Conservation (phyloP, 2,797 vertebrate species). For the Mallotus villosus region DNA sequence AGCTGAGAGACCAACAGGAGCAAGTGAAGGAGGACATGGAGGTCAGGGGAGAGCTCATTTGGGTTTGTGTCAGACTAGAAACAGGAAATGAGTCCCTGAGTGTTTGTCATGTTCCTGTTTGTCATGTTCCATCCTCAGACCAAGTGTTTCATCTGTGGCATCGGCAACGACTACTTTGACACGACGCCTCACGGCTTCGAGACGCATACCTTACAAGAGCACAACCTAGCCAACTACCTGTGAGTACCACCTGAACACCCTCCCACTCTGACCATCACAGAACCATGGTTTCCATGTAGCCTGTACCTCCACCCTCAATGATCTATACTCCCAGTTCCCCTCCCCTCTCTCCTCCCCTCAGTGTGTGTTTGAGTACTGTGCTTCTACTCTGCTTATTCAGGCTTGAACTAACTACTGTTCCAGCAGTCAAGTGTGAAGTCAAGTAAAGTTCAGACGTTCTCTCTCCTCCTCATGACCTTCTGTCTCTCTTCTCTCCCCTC, state of each 20-base stretch:
- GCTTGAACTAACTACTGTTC: no score
- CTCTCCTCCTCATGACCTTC: background rate
- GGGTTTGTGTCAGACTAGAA: background rate
- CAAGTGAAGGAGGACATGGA: constrained; percentile 99
- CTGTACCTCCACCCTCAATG: no score
- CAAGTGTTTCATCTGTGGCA: constrained; percentile 99
- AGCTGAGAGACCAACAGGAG: constrained; percentile 97
- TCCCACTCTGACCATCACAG: background rate
- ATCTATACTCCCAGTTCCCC: no score
- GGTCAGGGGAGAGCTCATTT: constrained; percentile 67
- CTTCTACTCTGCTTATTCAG: no score
- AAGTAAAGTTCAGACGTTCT: no score
- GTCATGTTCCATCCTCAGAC: constrained; percentile 74
- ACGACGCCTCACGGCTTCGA: constrained; percentile 97
- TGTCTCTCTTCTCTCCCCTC: background rate
- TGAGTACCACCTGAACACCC: constrained; percentile 74
- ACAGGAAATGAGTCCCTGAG: no score
- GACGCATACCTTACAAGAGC: constrained; percentile 98
- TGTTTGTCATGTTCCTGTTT: no score
- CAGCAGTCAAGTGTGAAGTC: no score
- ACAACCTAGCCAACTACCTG: constrained; percentile 99
- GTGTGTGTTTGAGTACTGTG: no score
- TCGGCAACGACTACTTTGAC: constrained; percentile 98
- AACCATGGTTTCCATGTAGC: background rate
- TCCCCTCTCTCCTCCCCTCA: no score